Percentiles rank a stretch among this genome's conserved stretches.
phyloP scores from a whole-genome alignment of 2,888 invertebrate genomes.

The Agelastica alni region DNA sequence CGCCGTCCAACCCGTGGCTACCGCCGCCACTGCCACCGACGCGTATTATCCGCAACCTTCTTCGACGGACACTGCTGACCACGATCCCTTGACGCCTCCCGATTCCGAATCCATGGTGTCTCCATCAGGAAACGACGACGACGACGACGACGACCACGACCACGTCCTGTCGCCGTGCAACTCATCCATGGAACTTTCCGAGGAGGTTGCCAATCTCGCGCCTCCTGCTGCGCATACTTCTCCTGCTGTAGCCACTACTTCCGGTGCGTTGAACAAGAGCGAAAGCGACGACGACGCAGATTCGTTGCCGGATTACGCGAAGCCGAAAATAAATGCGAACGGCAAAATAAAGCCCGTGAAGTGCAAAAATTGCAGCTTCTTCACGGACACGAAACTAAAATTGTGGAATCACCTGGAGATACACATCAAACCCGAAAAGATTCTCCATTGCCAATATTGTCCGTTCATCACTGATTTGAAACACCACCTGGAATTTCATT shows the following conservation, averaged over 20 bases:
- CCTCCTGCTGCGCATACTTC: too few species aligned
- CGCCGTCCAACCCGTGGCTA: background rate
- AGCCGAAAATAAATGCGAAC: conserved; percentile 66
- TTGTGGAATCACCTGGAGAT: conserved; percentile 91
- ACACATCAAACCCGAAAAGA: conserved; percentile 93
- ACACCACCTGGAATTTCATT: conserved; percentile 96
- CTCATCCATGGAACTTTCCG: conserved; percentile 45
- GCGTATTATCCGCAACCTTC: too few species aligned
- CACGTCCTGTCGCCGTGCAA: conserved; percentile 54
- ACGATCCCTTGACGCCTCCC: conserved; percentile 63
- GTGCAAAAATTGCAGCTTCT: conserved; percentile 90
- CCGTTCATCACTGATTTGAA: conserved; percentile 98
- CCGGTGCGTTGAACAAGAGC: conserved; percentile 46
- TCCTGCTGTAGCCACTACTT: too few species aligned
- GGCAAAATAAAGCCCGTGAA: conserved; percentile 87
- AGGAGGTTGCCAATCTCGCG: conserved; percentile 38
- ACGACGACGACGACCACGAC: conserved; percentile 38
- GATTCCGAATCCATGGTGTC: conserved; percentile 57
- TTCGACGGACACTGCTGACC: conserved; percentile 29
- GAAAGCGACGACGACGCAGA: conserved; percentile 56
- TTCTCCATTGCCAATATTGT: conserved; percentile 88
- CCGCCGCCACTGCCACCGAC: conserved; percentile 12
- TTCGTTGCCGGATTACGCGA: conserved; percentile 58
- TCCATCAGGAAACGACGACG: conserved; percentile 22
- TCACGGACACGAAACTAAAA: conserved; percentile 84